A percentile compares a stretch with the other conserved stretches of the same genome.
These are phyloP conservation scores for Echinops telfairi DNA, from an alignment of 2,113 vertebrate species.

Conservation along the genomic window DNA sequence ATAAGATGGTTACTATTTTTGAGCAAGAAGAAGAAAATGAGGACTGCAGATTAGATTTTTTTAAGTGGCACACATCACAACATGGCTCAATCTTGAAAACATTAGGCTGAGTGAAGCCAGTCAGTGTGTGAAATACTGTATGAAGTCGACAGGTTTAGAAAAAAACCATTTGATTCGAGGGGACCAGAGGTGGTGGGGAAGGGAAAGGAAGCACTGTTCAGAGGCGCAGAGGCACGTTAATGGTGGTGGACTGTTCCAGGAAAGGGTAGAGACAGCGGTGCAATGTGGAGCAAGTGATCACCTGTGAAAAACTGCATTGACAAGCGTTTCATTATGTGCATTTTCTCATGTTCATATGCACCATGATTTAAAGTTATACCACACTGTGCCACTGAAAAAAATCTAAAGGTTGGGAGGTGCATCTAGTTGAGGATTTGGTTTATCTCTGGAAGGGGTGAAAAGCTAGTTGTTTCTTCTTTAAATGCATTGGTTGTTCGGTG, in stretches of 20 bases:
- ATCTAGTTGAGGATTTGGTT: neutral
- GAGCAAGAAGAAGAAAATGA: constrained; percentile 25
- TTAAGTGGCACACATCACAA: neutral
- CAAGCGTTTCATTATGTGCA: neutral
- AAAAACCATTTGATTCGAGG: neutral
- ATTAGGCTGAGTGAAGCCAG: neutral
- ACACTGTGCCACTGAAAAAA: neutral
- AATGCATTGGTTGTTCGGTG: neutral
- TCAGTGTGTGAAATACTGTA: neutral
- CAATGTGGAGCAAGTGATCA: neutral
- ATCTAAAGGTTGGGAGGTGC: neutral
- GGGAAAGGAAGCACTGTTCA: neutral
- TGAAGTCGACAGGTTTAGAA: neutral
- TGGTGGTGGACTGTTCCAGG: neutral
- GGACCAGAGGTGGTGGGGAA: neutral
- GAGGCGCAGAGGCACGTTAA: neutral
- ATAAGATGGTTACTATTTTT: neutral
- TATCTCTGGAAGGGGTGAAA: constrained; percentile 6
- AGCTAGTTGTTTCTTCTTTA: neutral
- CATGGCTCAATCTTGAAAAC: neutral
- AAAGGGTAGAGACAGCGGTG: neutral
- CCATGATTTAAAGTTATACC: neutral
- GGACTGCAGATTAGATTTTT: neutral
- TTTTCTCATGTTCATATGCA: neutral
- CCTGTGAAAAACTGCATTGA: neutral